phyloP scores from a whole-genome alignment of 2,888 invertebrate species.

The Apocheima hispidaria region DNA sequence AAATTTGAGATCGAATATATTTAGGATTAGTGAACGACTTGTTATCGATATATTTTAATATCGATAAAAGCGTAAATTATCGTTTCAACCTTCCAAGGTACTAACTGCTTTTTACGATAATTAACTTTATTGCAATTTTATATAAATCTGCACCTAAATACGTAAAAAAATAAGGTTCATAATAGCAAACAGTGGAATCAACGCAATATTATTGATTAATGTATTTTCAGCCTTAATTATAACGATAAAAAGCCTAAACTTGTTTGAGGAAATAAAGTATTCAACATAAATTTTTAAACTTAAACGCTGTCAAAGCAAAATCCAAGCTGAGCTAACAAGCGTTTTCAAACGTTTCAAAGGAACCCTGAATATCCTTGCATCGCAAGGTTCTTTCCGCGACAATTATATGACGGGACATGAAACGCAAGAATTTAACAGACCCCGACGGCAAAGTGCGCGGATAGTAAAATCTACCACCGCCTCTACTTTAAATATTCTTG shows the following conservation, averaged over 20 bases:
- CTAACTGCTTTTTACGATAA: background rate
- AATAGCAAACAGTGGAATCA: background rate
- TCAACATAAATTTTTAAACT: conserved; percentile 19
- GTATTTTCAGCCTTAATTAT: conserved; percentile 2
- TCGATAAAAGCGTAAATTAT: background rate
- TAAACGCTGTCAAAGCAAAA: conserved; percentile 32
- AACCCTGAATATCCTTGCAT: conserved; percentile 30
- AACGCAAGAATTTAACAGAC: background rate
- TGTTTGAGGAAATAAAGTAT: background rate
- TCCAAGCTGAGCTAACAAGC: conserved; percentile 35
- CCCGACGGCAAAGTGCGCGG: too few relatives aligned
- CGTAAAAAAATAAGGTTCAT: background rate
- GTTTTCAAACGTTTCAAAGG: conserved; percentile 37
- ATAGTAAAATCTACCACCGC: too few relatives aligned
- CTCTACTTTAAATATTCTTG: too few relatives aligned
- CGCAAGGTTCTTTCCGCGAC: conserved; percentile 23
- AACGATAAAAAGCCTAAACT: background rate
- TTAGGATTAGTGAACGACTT: too few relatives aligned
- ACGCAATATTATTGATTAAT: background rate
- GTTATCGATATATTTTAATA: background rate
- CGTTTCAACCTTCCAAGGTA: background rate
- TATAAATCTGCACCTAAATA: conserved; percentile 12
- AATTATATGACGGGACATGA: conserved; percentile 12
- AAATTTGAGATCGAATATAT: too few relatives aligned
- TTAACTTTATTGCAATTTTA: background rate